phyloP scores from a whole-genome alignment of 2,113 vertebrate genomes.

The Campylomormyrus numenius region DNA sequence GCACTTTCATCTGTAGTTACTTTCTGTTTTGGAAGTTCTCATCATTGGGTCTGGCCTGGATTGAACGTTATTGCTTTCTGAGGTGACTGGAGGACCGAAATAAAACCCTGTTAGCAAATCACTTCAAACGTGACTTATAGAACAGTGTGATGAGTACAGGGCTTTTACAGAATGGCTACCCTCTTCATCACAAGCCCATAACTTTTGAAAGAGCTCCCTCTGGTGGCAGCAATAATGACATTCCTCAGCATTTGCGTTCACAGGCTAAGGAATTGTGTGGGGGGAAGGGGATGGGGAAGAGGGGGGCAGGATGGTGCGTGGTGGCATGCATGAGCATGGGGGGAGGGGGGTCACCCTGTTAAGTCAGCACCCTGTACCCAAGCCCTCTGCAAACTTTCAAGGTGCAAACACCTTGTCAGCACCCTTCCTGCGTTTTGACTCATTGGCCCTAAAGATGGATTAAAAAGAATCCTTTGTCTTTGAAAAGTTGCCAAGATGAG shows the following conservation, averaged over 20 bases:
- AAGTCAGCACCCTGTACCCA: not conserved
- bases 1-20: slow-evolving; percentile 52
- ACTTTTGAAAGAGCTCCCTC: not conserved
- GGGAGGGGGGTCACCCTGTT: not conserved
- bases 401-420: not conserved
- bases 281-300: not conserved
- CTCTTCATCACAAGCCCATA: not conserved
- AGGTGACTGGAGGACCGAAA: not conserved
- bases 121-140: not conserved
- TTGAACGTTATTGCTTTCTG: slow-evolving; percentile 27
- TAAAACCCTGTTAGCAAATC: not conserved
- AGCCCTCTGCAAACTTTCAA: not conserved
- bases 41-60: slow-evolving; percentile 14
- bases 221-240: not conserved
- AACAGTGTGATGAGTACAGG: not conserved
- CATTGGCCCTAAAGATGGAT: slow-evolving; percentile 43
- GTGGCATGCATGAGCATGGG: not conserved
- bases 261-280: not conserved
- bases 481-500: slow-evolving; percentile 30
- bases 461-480: not conserved
- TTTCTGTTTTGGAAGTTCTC: slow-evolving; percentile 27
- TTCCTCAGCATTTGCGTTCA: not conserved
- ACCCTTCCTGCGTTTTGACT: slow-evolving; percentile 20
- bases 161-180: not conserved
- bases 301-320: not conserved